Percentiles rank a stretch among this genome's conserved stretches.
phyloP scores from a whole-genome alignment of 2,888 invertebrate genomes.

The Crioceris asparagi region DNA sequence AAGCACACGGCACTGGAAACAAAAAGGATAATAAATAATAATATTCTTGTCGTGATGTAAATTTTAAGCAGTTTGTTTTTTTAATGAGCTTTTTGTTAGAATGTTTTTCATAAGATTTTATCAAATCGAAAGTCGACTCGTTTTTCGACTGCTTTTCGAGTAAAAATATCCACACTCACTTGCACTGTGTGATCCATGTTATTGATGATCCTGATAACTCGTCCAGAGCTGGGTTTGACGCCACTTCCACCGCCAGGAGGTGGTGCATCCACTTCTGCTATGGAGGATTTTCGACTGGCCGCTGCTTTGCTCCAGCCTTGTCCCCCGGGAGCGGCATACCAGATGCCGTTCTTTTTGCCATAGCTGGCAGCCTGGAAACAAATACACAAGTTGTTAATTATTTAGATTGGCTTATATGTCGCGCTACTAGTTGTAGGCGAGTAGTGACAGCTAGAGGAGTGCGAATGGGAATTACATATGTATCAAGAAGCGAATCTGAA shows the following conservation, averaged over 20 bases:
- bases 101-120: no score
- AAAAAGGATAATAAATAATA: no score
- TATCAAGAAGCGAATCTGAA: no score
- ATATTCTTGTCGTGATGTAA: no score
- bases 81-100: no score
- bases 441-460: no score
- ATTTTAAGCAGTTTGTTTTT: not conserved
- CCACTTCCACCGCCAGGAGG: slow-evolving; percentile 50
- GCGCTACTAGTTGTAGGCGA: no score
- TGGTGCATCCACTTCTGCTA: slow-evolving; percentile 70
- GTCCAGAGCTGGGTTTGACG: slow-evolving; percentile 68
- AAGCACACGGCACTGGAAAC: slow-evolving; percentile 71
- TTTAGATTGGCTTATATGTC: not conserved
- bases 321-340: slow-evolving; percentile 58
- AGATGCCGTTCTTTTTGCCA: slow-evolving; percentile 83
- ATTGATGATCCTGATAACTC: slow-evolving; percentile 87
- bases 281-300: slow-evolving; percentile 73
- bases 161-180: no score
- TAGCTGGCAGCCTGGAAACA: slow-evolving; percentile 69
- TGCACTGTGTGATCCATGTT: slow-evolving; percentile 87
- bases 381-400: not conserved
- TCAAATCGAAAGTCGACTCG: no score
- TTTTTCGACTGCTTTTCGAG: no score
- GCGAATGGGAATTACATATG: no score
- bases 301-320: slow-evolving; percentile 54